These are phyloP conservation scores for Mustelus asterias DNA, from an alignment of 2,113 vertebrate species.

Conservation along the genomic window DNA sequence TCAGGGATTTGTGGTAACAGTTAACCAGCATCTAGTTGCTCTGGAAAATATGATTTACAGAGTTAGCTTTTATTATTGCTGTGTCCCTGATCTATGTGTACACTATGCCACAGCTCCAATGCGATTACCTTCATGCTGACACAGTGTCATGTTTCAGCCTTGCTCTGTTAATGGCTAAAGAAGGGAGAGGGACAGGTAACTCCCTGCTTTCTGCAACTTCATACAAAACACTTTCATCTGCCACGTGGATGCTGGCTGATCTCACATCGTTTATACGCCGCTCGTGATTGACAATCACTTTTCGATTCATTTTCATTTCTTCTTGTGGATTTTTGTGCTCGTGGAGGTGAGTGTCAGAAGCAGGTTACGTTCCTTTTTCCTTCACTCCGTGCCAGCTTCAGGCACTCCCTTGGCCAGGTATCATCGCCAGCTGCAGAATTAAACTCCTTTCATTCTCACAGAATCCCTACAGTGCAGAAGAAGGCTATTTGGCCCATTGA, in stretches of 20 bases:
- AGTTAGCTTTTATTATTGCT: neutral
- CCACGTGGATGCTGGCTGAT: neutral
- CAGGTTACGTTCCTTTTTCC: neutral
- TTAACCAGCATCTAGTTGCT: neutral
- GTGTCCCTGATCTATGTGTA: neutral
- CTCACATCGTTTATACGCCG: neutral
- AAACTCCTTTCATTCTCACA: neutral
- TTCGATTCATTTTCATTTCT: neutral
- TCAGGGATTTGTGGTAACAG: constrained; percentile 19
- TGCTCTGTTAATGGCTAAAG: neutral
- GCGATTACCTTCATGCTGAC: neutral
- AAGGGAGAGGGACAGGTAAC: neutral
- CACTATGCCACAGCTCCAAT: neutral
- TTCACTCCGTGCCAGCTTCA: neutral
- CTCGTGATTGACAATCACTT: neutral
- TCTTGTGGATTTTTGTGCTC: neutral
- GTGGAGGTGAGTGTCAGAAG: neutral
- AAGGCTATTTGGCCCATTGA: no score
- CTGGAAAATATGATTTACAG: neutral
- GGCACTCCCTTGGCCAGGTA: neutral
- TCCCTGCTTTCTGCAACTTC: neutral
- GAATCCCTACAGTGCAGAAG: no score
- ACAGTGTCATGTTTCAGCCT: neutral
- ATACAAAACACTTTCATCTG: neutral
- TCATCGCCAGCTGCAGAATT: neutral